Base-by-base conservation (phyloP, 2,113 vertebrate species). In the Sinocyclocheilus anshuiensis region DNA sequence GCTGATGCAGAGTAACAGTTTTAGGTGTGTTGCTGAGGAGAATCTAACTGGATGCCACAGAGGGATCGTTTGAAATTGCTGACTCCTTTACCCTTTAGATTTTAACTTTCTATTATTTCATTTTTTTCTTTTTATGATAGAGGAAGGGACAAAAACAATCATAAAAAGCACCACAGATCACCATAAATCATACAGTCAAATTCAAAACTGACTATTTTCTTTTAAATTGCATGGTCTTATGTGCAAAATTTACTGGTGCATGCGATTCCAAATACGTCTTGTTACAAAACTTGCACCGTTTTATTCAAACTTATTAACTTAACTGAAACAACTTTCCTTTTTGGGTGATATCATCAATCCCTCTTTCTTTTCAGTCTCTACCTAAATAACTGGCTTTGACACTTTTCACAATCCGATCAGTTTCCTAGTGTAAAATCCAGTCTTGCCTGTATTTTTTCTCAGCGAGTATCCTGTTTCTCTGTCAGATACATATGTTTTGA, bases 61-160 rank as follows among this genome's bases (percentile, higher is more conserved):
- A 78, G 53, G 29, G 77, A 63, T 63, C 0, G n/a, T 63, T 61
- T 80, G 48, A 80, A 79, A 80, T 6, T 42, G 77, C 77, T 61
- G 55, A 80, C 55, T 61, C 11, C 22, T 80, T 63, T 80, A 24
- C 36, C 6, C 33, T 80, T 61, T 42, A 13, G 7, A 22, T 57
- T 20, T 61, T 1, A 61, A 61, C 5, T 6, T 78, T 57, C 36
- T 39, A 72, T 42, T 72, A 36, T 79, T 61, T 39, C 2, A 22
- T 1, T 18, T 2, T 9, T 16, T 9, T 0, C 8, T 53, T 77
- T 77, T 11, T 11, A 55, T 55, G 20, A 80, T n/a, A 80, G 55
- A 61, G 9, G 6, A 79, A 1, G 18, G 29, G 1, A 39, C 15
- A 22, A 76, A 53, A 53, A 53, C 50, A 53, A 13, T 4, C 45